Base-by-base conservation (phyloP, 2,888 invertebrate species). In the Himalopsyche japonica region DNA sequence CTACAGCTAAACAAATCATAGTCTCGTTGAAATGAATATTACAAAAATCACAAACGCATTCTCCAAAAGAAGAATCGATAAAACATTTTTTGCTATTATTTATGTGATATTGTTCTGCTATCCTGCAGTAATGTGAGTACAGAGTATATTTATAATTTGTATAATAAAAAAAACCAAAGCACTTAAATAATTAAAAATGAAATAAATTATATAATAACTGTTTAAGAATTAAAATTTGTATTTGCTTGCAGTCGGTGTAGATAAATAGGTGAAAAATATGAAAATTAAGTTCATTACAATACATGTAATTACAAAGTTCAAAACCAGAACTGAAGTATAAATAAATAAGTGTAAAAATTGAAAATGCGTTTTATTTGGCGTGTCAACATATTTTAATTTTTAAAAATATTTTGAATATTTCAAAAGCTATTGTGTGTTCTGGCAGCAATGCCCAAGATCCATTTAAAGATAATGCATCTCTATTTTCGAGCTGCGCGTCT, bases 261-360 rank as follows among this genome's bases (percentile, higher is more conserved):
- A 81, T 70, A 24, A 43, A 48, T 82, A 82, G 82, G 27, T 82
- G 78, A 47, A 64, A 76, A 43, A 70, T 27, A 70, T 70, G 70
- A 70, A 70, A 70, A 70, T 10, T 70, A 70, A 70, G 8, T 27
- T 70, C 70, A 76, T 49, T 82, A 79, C 82, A 82, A 82, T 79
- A 57, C 80, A 47, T 64, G 84, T 77, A 81, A 84, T 81, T 78
- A 77, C 64, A 76, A 78, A 84, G 84, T 84, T 84, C 81, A 64
- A 77, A 77, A 34, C 88, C 79, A 87, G 87, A 85, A 79, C 78
- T 49, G 89, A 88, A 88, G 87, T 77, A 88, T 87, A 49, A 82
- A 82, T 82, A 82, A 82, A 79, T 79, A 82, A 82, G 82, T 82
- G 82, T 82, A 82, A 82, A 43, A 70, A 70, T 70, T 30, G n/a